Evolutionary conservation across 2,797 vertebrate genomes (phyloP).

Genomic region (Stomatorhinus walkeri): DNA sequence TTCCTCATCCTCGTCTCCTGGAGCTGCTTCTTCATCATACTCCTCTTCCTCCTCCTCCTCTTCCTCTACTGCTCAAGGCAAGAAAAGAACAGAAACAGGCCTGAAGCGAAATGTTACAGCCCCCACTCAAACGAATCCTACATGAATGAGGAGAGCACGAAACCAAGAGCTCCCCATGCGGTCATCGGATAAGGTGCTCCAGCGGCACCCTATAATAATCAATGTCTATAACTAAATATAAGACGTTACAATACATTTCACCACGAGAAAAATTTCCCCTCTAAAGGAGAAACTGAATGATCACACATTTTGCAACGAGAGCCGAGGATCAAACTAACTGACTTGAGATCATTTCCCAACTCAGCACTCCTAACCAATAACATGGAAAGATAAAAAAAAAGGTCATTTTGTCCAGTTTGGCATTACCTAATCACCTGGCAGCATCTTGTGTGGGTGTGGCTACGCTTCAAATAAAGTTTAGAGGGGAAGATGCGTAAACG

Average conservation of each 20-base stretch:
- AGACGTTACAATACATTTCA: not conserved
- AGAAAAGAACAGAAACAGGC: not conserved
- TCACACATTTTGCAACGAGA: not conserved
- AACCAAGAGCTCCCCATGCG: not conserved
- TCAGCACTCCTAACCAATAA: not conserved
- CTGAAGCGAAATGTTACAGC: not conserved
- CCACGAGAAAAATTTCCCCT: not conserved
- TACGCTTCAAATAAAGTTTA: not conserved
- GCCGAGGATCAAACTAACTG: not conserved
- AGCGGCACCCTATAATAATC: not conserved
- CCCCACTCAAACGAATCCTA: not conserved
- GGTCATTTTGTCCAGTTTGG: not conserved
- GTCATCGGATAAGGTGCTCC: not conserved
- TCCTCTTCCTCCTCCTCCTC: conserved; percentile 44
- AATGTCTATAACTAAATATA: not conserved
- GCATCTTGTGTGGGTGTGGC: not conserved
- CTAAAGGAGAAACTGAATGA: not conserved
- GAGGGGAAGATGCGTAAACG: not conserved
- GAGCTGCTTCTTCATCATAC: conserved; percentile 72
- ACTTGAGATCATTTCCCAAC: not conserved
- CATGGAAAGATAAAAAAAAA: not conserved
- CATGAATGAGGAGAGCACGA: not conserved
- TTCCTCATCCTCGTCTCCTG: conserved; percentile 82
- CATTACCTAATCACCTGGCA: not conserved
- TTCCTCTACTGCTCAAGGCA: conserved; percentile 48